A percentile compares a stretch with the other conserved stretches of the same genome.
phyloP scores from a whole-genome alignment of 2,797 vertebrate genomes.

The Arctocebus calabarensis region DNA sequence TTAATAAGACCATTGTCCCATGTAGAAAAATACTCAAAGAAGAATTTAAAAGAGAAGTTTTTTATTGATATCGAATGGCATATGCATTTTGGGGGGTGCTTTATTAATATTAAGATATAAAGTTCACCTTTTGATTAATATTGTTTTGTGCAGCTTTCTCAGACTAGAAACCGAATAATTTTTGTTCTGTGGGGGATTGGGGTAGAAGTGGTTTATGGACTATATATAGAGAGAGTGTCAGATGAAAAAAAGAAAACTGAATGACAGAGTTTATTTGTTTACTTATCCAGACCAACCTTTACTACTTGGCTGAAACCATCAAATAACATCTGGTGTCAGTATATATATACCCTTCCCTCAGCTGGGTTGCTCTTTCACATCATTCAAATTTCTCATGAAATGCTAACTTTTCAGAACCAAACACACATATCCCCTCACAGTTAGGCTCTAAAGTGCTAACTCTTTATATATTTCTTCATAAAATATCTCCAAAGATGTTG shows the following conservation, averaged over 20 bases:
- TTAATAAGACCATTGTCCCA: not conserved
- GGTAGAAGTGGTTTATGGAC: not conserved
- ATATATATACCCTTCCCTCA: not conserved
- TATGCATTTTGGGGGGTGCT: not conserved
- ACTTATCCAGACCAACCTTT: not conserved
- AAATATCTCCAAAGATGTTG: not conserved
- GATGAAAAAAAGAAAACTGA: not conserved
- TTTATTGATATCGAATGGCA: not conserved
- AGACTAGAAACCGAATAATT: not conserved
- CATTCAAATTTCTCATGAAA: not conserved
- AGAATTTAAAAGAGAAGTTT: not conserved
- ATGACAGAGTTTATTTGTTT: not conserved
- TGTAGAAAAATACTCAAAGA: not conserved
- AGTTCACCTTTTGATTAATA: not conserved
- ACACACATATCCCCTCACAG: not conserved
- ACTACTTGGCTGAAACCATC: not conserved
- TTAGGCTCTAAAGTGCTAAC: rapidly evolving
- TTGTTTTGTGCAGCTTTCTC: not conserved
- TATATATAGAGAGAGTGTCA: not conserved
- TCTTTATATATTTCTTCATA: not conserved
- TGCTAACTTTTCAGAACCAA: not conserved
- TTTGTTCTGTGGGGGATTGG: not conserved
- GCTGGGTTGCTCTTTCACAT: not conserved
- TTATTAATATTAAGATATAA: not conserved
- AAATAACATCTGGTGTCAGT: not conserved